Conservation (phyloP, 1,140 invertebrate genomes). For the Lepidurus arcticus region DNA sequence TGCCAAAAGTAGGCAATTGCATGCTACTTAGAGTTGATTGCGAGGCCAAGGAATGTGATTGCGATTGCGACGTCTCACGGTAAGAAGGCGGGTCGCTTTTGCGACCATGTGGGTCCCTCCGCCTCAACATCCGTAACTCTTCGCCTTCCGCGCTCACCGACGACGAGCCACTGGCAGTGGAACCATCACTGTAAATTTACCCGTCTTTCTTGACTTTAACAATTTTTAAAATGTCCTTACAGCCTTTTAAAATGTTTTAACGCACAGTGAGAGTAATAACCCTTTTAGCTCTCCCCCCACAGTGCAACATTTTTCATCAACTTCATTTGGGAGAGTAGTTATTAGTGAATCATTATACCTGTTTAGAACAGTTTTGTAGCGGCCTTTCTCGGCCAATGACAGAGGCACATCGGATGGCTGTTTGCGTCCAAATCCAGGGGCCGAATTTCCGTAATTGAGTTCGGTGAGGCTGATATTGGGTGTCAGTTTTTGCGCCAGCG, state of each 20-base stretch:
- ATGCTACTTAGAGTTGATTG: not conserved
- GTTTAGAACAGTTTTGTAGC: not conserved
- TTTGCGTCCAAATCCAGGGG: not conserved
- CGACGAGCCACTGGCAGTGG: conserved; percentile 20
- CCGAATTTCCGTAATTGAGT: not conserved
- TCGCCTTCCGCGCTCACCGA: not conserved
- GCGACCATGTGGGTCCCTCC: conserved; percentile 12
- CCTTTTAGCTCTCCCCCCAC: not conserved
- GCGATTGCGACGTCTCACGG: not conserved
- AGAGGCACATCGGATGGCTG: not conserved
- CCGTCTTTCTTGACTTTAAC: conserved; percentile 9
- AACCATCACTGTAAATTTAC: conserved; percentile 20
- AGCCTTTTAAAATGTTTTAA: not conserved
- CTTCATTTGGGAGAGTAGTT: not conserved
- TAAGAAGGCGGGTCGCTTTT: not conserved
- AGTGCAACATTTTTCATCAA: not conserved
- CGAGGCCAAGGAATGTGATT: not conserved
- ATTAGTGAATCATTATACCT: not conserved
- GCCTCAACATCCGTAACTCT: not conserved
- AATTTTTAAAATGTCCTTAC: not conserved
- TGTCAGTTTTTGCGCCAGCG: not conserved
- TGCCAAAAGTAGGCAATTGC: not conserved
- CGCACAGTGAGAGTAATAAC: no score
- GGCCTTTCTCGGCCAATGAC: not conserved
- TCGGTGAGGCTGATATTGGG: not conserved